Evolutionary conservation across 2,113 vertebrate species (phyloP).

Genomic region (Nansenia antarctica): DNA sequence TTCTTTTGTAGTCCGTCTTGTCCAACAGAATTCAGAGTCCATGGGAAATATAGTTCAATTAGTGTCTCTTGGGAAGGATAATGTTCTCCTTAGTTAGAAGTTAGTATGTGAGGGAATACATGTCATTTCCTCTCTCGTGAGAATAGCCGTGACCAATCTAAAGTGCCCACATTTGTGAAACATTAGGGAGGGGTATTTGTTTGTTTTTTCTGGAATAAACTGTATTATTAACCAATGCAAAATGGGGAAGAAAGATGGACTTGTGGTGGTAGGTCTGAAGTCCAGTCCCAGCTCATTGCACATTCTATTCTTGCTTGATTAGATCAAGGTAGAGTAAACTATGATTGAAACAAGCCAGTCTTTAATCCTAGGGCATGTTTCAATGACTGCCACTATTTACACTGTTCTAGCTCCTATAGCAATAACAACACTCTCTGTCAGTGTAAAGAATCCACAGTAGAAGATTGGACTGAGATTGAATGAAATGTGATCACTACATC

Average conservation of each 20-base stretch:
- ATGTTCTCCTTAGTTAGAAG: constrained; percentile 4
- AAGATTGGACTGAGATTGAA: neutral
- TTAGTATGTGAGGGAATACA: constrained; percentile 13
- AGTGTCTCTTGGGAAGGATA: neutral
- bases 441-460: too few relatives aligned
- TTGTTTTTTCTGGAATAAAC: too few relatives aligned
- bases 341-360: constrained; percentile 22
- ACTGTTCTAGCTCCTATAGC: neutral
- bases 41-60: constrained; percentile 2
- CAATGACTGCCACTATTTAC: neutral
- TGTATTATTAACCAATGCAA: too few relatives aligned
- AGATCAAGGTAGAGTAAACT: constrained; percentile 64
- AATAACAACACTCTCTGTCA: neutral
- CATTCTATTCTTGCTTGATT: constrained; percentile 49
- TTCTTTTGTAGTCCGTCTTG: neutral
- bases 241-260: constrained; percentile 2
- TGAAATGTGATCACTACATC: neutral
- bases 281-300: constrained; percentile 26
- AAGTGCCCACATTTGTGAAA: too few relatives aligned
- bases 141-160: constrained; percentile 18
- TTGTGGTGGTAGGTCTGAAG: constrained; percentile 35
- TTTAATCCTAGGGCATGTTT: neutral
- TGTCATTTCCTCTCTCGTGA: constrained; percentile 36
- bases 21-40: constrained; percentile 6
- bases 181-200: too few relatives aligned